Evolutionary conservation across 2,113 vertebrate species (phyloP).

Genomic region (Odobenus rosmarus): DNA sequence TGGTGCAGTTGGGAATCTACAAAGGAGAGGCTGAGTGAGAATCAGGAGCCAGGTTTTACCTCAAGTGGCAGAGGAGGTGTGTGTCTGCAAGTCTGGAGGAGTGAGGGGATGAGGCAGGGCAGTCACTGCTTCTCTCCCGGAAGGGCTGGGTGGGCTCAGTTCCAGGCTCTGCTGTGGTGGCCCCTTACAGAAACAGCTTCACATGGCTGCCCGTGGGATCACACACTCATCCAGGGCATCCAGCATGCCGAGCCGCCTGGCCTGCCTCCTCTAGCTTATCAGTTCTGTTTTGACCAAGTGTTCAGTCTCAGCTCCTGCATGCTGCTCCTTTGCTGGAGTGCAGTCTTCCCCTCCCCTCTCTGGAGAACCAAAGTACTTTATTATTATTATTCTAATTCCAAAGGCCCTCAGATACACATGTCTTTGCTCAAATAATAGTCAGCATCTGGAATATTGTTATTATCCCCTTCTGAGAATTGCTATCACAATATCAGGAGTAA

Average conservation of each 20-base stretch:
- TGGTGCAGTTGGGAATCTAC: background rate
- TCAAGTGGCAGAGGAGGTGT: background rate
- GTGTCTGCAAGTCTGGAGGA: background rate
- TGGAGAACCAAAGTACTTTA: background rate
- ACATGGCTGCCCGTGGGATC: background rate
- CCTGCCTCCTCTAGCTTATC: background rate
- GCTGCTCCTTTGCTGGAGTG: background rate
- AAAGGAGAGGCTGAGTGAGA: background rate
- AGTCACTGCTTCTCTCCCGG: background rate
- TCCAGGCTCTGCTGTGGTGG: background rate
- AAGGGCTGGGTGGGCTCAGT: background rate
- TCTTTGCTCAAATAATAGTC: background rate
- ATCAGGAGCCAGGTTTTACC: background rate
- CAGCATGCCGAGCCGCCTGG: background rate
- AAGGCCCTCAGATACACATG: background rate
- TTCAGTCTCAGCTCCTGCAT: background rate
- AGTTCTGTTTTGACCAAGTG: background rate
- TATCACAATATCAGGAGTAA: background rate
- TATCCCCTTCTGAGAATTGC: background rate
- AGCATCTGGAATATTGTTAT: background rate
- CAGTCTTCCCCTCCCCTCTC: no score
- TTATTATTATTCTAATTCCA: background rate
- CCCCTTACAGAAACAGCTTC: background rate
- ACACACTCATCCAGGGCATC: accelerated
- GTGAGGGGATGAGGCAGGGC: accelerated